These are phyloP conservation scores for Sebastes itinus DNA, from an alignment of 2,797 vertebrate genomes.

Conservation along the genomic window DNA sequence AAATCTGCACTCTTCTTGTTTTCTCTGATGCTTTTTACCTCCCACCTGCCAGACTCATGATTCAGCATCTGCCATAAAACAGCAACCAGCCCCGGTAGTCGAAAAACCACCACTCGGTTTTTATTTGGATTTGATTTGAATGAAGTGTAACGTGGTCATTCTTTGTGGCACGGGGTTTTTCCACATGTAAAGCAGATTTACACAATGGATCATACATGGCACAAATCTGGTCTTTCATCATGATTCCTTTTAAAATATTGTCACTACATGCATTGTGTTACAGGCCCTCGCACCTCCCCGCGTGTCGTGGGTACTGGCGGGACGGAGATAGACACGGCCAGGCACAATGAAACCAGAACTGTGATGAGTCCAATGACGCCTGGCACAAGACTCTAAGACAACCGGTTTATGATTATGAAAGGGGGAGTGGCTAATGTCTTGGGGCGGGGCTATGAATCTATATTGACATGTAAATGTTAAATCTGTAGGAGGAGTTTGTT, in stretches of 20 bases:
- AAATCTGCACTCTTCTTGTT: constrained; percentile 21
- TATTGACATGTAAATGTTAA: too few relatives aligned
- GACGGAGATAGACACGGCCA: too few relatives aligned
- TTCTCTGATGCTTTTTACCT: constrained; percentile 37
- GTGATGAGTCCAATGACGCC: too few relatives aligned
- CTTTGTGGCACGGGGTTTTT: not conserved
- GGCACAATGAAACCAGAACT: too few relatives aligned
- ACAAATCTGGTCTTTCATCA: not conserved
- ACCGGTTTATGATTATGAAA: too few relatives aligned
- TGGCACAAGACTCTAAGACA: too few relatives aligned
- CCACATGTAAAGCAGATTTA: not conserved
- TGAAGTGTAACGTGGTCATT: constrained; percentile 28
- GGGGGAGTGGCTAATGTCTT: too few relatives aligned
- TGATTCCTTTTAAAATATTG: not conserved
- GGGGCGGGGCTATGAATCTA: too few relatives aligned
- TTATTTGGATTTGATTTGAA: constrained; percentile 46
- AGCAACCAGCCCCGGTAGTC: constrained; percentile 7
- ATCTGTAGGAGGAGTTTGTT: too few relatives aligned
- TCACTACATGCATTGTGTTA: not conserved
- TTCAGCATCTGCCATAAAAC: constrained; percentile 49
- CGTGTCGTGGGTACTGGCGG: too few relatives aligned
- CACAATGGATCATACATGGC: not conserved
- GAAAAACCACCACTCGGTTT: constrained; percentile 26
- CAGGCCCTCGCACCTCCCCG: too few relatives aligned
- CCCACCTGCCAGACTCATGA: constrained; percentile 55